Evolutionary conservation across 1,140 invertebrate species (phyloP).

Genomic region (Oscheius sp.): DNA sequence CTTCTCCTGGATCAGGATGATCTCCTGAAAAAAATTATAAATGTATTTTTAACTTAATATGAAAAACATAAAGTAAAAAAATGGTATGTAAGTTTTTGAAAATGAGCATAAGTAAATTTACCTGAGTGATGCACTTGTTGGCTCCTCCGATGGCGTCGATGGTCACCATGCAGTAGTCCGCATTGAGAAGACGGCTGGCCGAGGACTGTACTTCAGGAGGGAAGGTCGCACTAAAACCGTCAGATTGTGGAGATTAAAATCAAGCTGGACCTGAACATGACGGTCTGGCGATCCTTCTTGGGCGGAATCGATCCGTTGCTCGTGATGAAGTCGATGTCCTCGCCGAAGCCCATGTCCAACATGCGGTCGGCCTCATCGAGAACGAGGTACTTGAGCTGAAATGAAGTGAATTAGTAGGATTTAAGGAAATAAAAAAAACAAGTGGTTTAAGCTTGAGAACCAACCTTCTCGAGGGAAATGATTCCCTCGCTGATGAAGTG

Average conservation of each 20-base stretch:
- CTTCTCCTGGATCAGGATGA: slow-evolving; percentile 69
- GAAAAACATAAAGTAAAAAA: too few relatives aligned
- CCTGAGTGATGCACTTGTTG: slow-evolving; percentile 82
- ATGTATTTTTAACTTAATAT: too few relatives aligned
- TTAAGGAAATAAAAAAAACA: slow-evolving; percentile 47
- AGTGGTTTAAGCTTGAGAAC: too few relatives aligned
- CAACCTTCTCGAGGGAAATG: slow-evolving; percentile 15
- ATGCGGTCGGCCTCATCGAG: slow-evolving; percentile 96
- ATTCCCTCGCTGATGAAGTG: slow-evolving; percentile 77
- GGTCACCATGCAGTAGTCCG: slow-evolving; percentile 45
- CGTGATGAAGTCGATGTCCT: slow-evolving; percentile 46
- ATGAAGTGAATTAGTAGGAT: slow-evolving; percentile 68
- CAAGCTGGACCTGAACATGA: slow-evolving; percentile 63
- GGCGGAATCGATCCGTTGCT: slow-evolving; percentile 36
- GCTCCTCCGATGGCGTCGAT: slow-evolving; percentile 67
- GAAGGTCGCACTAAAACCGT: slow-evolving; percentile 65
- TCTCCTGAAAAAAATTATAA: too few relatives aligned
- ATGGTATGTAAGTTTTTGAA: not conserved
- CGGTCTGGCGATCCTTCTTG: slow-evolving; percentile 63
- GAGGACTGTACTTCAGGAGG: slow-evolving; percentile 65
- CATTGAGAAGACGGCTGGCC: slow-evolving; percentile 62
- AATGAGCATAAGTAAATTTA: slow-evolving; percentile 68
- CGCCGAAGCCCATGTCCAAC: slow-evolving; percentile 71
- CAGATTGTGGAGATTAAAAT: not conserved
- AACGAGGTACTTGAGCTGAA: slow-evolving; percentile 75